Evolutionary conservation across 2,113 vertebrate species (phyloP).

Genomic region (Eurystomus gularis): DNA sequence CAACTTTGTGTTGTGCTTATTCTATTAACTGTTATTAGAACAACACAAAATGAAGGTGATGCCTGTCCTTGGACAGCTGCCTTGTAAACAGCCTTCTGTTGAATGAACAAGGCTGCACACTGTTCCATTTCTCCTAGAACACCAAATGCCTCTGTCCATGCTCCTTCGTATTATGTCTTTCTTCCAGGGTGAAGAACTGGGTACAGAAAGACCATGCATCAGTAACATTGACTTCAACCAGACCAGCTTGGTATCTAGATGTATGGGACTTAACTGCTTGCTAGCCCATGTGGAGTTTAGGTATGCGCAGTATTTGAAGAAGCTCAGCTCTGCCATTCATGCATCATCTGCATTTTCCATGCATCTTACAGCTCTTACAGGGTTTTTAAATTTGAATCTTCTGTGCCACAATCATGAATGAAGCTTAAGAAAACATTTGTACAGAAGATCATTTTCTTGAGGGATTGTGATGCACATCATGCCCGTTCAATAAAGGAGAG

Average conservation of each 20-base stretch:
- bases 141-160: not conserved
- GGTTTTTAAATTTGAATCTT: too few species aligned
- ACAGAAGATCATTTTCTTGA: not conserved
- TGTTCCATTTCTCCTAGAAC: not conserved
- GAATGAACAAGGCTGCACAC: not conserved
- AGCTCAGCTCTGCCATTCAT: not conserved
- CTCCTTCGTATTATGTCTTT: not conserved
- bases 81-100: not conserved
- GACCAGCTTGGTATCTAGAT: not conserved
- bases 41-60: not conserved
- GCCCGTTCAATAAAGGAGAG: not conserved
- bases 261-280: not conserved
- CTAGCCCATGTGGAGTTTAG: not conserved
- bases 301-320: not conserved
- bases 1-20: fast-evolving
- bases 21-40: not conserved
- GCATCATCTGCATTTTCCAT: too few species aligned
- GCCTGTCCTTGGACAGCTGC: not conserved
- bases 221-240: not conserved
- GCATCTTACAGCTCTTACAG: too few species aligned
- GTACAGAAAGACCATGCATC: not conserved
- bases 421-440: not conserved
- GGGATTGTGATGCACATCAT: not conserved
- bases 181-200: not conserved
- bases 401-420: fast-evolving